phyloP scores from a whole-genome alignment of 2,113 vertebrate genomes.

The Leuciscus idus region DNA sequence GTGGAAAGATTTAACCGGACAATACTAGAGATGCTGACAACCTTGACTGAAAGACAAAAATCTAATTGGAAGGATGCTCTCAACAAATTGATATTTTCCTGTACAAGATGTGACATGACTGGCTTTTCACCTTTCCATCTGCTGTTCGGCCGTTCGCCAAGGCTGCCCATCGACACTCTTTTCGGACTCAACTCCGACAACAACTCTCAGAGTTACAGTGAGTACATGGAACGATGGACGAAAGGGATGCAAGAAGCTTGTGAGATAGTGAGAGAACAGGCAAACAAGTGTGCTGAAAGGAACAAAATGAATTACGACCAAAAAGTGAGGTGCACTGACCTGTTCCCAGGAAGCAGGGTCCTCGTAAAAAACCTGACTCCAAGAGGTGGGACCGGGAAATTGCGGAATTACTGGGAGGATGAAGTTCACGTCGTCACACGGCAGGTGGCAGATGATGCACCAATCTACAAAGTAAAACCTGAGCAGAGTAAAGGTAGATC shows the following conservation, averaged over 20 bases:
- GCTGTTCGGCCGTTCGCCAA: no score
- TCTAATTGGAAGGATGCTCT: no score
- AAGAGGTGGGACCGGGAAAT: neutral
- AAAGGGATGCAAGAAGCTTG: neutral
- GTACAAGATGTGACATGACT: no score
- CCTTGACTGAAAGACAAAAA: no score
- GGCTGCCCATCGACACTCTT: no score
- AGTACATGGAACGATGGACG: constrained; percentile 10
- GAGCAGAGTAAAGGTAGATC: neutral
- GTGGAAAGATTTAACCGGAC: no score
- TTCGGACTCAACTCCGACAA: neutral
- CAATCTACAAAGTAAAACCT: neutral
- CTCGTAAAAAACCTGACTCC: neutral
- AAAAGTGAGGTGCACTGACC: neutral
- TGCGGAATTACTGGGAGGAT: neutral
- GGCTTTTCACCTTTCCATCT: no score
- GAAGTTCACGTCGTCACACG: neutral
- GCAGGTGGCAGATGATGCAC: neutral
- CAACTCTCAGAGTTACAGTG: neutral
- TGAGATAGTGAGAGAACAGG: neutral
- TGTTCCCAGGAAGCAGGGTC: neutral
- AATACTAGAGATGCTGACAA: no score
- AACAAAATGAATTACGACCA: constrained; percentile 8
- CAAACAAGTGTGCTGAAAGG: neutral
- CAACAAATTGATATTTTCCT: no score